A percentile compares a stretch with the other conserved stretches of the same genome.
phyloP scores from a whole-genome alignment of 2,888 invertebrate genomes.

The Amiota communis region DNA sequence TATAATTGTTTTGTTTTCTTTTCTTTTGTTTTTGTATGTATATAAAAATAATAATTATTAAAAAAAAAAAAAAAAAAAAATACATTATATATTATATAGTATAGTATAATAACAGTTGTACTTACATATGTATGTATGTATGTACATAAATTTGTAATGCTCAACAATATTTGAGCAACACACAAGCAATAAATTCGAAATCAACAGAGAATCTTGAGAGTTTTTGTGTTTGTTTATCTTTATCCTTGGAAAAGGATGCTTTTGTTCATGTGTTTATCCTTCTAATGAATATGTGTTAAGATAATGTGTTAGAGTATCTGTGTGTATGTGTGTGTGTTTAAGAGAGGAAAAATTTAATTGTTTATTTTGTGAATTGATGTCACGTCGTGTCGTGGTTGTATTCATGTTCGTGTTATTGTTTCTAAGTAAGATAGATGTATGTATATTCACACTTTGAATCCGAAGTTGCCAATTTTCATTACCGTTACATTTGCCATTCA shows the following conservation, averaged over 20 bases:
- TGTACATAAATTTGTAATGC: background rate
- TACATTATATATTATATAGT: background rate
- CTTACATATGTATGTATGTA: too few species aligned
- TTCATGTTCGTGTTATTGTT: too few species aligned
- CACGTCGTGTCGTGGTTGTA: too few species aligned
- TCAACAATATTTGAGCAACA: constrained; percentile 19
- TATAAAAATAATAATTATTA: constrained; percentile 53
- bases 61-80: constrained; percentile 48
- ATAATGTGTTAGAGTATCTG: constrained; percentile 8
- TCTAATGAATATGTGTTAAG: background rate
- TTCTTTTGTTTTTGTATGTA: constrained; percentile 26
- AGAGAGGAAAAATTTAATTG: too few species aligned
- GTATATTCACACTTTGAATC: too few species aligned
- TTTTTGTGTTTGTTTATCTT: too few species aligned
- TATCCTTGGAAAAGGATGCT: background rate
- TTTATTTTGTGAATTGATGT: too few species aligned
- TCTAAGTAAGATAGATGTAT: too few species aligned
- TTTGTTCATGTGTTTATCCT: background rate
- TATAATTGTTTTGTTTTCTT: too few species aligned
- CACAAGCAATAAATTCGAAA: constrained; percentile 19
- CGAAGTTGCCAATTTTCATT: too few species aligned
- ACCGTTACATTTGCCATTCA: too few species aligned
- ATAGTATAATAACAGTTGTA: background rate
- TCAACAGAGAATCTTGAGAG: background rate
- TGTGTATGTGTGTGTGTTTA: background rate